Conservation (phyloP, 2,888 invertebrate species). For the Xanthia togata region DNA sequence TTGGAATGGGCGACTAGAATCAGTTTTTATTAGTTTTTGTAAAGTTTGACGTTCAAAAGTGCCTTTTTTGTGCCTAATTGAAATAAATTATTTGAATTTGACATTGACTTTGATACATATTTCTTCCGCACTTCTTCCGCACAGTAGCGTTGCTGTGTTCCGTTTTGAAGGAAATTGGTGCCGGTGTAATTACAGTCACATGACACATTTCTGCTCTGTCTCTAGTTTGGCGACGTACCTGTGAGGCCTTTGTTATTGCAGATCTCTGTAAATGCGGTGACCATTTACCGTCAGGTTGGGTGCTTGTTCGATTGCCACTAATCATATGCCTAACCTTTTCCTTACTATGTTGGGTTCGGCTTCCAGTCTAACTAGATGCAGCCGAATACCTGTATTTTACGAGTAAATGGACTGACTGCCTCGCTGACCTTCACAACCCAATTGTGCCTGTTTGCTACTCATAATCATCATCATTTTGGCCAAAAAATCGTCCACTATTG, state of each 20-base stretch:
- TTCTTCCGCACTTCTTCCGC: background rate
- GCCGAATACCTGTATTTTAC: background rate
- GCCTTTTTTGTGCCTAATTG: too few relatives aligned
- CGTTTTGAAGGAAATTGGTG: background rate
- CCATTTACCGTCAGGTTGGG: background rate
- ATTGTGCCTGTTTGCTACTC: too few relatives aligned
- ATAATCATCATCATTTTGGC: too few relatives aligned
- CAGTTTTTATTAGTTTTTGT: too few relatives aligned
- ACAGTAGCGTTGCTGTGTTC: background rate
- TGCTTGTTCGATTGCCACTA: background rate
- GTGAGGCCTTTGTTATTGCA: background rate
- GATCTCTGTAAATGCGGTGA: background rate
- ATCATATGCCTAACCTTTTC: background rate
- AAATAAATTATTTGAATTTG: too few relatives aligned
- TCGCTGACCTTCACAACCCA: too few relatives aligned
- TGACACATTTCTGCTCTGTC: background rate
- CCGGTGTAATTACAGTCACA: background rate
- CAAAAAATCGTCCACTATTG: too few relatives aligned
- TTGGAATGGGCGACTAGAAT: too few relatives aligned
- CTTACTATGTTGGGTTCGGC: background rate
- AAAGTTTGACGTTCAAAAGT: too few relatives aligned
- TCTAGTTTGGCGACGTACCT: background rate
- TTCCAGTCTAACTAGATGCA: background rate
- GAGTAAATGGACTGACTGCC: too few relatives aligned
- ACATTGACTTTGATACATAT: too few relatives aligned